Percentiles rank a stretch among this genome's conserved stretches.
Conservation (phyloP, 1,140 invertebrate species). For the Scaptomyza pallida region DNA sequence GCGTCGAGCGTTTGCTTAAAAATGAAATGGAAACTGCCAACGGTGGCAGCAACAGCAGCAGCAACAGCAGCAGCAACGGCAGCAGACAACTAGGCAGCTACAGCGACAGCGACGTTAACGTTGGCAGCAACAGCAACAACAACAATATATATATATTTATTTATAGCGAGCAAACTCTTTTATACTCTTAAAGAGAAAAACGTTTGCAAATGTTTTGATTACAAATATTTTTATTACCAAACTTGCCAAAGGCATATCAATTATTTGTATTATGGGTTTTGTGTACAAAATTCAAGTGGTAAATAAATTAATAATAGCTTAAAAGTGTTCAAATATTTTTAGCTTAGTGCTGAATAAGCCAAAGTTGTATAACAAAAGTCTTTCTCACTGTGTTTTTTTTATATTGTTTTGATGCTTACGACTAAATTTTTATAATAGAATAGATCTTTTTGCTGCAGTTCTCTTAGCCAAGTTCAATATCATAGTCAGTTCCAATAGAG, state of each 20-base stretch:
- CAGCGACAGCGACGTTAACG: slow-evolving; percentile 1
- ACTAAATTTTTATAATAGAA: no score
- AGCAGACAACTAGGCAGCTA: slow-evolving; percentile 16
- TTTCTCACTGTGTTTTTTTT: no score
- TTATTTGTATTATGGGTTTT: no score
- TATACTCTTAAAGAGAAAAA: slow-evolving; percentile 1
- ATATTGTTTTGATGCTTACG: no score
- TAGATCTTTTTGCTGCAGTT: no score
- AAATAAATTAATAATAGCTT: no score
- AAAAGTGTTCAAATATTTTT: no score
- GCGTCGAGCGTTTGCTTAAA: slow-evolving; percentile 76
- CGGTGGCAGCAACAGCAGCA: neutral
- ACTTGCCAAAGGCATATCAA: no score
- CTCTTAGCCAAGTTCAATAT: no score
- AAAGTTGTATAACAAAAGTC: no score
- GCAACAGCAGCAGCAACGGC: neutral
- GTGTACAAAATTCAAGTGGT: no score
- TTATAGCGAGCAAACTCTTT: slow-evolving; percentile 37
- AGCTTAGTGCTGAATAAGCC: no score
- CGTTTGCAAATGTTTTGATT: neutral
- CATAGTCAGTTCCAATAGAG: slow-evolving; percentile 2
- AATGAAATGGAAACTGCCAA: slow-evolving; percentile 77
- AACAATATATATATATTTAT: slow-evolving; percentile 22
- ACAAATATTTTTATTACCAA: neutral
- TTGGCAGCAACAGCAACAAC: slow-evolving; percentile 16